Conservation (phyloP, 2,888 invertebrate genomes). For the Xestia ashworthii region DNA sequence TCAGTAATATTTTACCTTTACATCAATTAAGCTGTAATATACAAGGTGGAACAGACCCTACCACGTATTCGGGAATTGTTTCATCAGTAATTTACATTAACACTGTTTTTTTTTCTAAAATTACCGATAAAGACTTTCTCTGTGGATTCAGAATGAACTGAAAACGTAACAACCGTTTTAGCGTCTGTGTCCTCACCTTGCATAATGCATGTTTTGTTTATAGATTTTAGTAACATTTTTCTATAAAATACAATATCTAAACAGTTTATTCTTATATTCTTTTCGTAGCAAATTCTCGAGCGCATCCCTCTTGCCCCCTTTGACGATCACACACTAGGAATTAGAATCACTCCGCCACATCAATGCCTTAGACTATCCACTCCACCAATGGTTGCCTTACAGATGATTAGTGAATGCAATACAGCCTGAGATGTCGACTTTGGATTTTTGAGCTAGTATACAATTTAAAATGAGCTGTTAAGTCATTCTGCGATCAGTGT, state of each 20-base stretch:
- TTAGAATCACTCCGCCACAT: conserved; percentile 75
- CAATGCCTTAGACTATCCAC: conserved; percentile 77
- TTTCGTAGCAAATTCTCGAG: conserved; percentile 8
- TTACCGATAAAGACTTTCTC: no score
- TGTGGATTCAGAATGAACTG: no score
- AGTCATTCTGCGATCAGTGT: no score
- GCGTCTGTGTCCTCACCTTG: no score
- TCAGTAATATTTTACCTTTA: not conserved
- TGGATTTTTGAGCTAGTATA: not conserved
- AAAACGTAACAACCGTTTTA: no score
- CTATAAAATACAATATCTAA: not conserved
- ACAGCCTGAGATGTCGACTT: conserved; percentile 46
- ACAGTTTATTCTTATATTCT: not conserved
- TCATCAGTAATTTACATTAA: no score
- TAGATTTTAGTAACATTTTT: not conserved
- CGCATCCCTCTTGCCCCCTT: conserved; percentile 54
- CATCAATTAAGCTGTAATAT: not conserved
- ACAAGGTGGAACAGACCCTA: not conserved
- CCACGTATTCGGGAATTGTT: not conserved
- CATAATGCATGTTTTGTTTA: not conserved
- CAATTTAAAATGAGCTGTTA: not conserved
- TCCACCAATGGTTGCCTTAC: conserved; percentile 87
- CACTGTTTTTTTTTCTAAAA: no score
- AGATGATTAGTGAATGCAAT: conserved; percentile 67
- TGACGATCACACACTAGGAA: conserved; percentile 66